phyloP scores from a whole-genome alignment of 2,888 invertebrate genomes.

The Polydrusus cervinus region DNA sequence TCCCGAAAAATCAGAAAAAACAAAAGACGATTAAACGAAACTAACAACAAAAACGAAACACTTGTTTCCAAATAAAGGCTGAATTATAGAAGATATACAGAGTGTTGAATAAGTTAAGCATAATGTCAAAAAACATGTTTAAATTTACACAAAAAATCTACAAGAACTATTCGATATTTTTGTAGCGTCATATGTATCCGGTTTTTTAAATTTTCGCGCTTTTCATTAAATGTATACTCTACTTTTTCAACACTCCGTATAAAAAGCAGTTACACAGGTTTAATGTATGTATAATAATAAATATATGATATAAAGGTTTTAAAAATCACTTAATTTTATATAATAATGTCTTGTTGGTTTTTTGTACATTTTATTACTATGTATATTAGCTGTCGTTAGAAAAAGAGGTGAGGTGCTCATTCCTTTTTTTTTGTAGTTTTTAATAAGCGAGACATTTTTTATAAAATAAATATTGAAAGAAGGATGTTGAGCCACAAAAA shows the following conservation, averaged over 20 bases:
- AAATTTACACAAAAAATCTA: not conserved
- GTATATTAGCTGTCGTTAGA: constrained; percentile 23
- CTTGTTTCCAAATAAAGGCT: constrained; percentile 47
- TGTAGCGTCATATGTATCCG: not conserved
- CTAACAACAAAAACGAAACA: not conserved
- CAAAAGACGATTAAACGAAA: constrained; percentile 65
- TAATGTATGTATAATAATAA: constrained; percentile 37
- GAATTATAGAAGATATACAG: constrained; percentile 38
- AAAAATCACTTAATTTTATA: constrained; percentile 40
- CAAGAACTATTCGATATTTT: too few relatives aligned
- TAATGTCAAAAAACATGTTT: not conserved
- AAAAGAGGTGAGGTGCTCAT: not conserved
- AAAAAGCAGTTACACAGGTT: constrained; percentile 28
- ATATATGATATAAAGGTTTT: constrained; percentile 42
- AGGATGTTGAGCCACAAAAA: not conserved
- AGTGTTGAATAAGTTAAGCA: constrained; percentile 16
- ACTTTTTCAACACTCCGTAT: constrained; percentile 28
- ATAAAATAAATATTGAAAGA: not conserved
- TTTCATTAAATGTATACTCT: constrained; percentile 1
- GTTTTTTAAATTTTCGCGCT: not conserved
- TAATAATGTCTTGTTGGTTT: constrained; percentile 46
- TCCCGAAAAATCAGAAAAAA: constrained; percentile 71
- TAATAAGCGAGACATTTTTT: not conserved
- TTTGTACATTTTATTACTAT: constrained; percentile 48
- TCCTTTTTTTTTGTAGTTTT: not conserved